Conservation (phyloP, 2,888 invertebrate species). For the Chloromyia formosa region DNA sequence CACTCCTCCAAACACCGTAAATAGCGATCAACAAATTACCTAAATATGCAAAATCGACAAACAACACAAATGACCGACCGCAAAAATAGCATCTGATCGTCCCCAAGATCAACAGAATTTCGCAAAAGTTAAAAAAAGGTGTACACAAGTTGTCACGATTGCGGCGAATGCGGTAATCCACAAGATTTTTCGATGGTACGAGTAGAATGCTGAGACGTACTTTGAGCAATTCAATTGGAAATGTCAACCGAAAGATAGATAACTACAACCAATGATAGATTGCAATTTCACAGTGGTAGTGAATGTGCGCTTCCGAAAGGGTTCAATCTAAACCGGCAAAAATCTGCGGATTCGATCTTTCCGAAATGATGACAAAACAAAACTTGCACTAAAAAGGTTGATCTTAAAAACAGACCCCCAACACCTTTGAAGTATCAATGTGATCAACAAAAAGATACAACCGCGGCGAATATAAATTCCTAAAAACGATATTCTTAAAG, state of each 20-base stretch:
- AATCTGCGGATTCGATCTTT: too few relatives aligned
- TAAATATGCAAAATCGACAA: slow-evolving; percentile 29
- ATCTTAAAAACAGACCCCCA: background rate
- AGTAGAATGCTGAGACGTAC: background rate
- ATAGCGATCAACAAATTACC: slow-evolving; percentile 13
- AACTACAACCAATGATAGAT: background rate
- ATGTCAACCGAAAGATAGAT: slow-evolving; percentile 18
- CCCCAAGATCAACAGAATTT: slow-evolving; percentile 2
- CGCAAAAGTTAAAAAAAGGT: background rate
- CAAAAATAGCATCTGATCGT: slow-evolving; percentile 33
- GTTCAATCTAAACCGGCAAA: too few relatives aligned
- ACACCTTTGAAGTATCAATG: background rate
- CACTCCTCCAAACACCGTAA: slow-evolving; percentile 5
- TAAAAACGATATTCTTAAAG: background rate
- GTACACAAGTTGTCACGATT: background rate
- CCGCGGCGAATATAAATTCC: background rate
- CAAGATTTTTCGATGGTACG: background rate
- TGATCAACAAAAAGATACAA: background rate
- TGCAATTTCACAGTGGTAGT: background rate
- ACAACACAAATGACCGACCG: slow-evolving; percentile 27
- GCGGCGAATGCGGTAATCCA: slow-evolving; percentile 30
- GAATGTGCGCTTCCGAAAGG: too few relatives aligned
- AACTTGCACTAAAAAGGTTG: background rate
- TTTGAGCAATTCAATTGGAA: slow-evolving; percentile 36
- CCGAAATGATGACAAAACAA: background rate